Evolutionary conservation across 2,113 vertebrate genomes (phyloP).

Genomic region (Paraplagusia blochii): DNA sequence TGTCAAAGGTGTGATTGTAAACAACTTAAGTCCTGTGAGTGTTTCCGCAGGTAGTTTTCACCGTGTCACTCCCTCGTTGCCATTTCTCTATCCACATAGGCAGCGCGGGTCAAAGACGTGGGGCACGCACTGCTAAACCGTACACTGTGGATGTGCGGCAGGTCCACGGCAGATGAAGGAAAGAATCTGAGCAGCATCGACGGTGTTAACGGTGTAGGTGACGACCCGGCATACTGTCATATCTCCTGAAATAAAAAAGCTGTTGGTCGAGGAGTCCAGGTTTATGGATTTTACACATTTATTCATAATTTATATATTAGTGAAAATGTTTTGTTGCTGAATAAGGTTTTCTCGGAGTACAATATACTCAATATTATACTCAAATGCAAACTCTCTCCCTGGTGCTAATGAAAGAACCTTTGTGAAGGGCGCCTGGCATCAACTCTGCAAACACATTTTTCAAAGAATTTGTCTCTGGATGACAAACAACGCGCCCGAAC

Average conservation of each 20-base stretch:
- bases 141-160: constrained; percentile 22
- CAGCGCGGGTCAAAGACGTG: constrained; percentile 13
- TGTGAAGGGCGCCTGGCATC: no score
- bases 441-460: neutral
- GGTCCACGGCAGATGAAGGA: constrained; percentile 19
- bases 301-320: no score
- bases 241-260: constrained; percentile 32
- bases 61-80: neutral
- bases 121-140: constrained; percentile 30
- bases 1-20: constrained; percentile 4
- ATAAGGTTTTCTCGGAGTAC: no score
- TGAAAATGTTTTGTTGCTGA: no score
- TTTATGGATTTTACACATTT: no score
- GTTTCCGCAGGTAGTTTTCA: constrained; percentile 20
- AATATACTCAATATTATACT: no score
- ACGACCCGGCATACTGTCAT: constrained; percentile 5
- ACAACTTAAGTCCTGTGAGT: constrained; percentile 2
- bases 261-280: neutral
- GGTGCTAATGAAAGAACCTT: no score
- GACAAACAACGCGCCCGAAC: neutral
- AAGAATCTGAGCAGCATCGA: constrained; percentile 23
- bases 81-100: constrained; percentile 6
- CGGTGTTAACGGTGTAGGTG: constrained; percentile 30
- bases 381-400: no score
- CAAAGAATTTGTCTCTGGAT: neutral